Evolutionary conservation across 1,140 invertebrate species (phyloP).

Genomic region (Megathymus violae): DNA sequence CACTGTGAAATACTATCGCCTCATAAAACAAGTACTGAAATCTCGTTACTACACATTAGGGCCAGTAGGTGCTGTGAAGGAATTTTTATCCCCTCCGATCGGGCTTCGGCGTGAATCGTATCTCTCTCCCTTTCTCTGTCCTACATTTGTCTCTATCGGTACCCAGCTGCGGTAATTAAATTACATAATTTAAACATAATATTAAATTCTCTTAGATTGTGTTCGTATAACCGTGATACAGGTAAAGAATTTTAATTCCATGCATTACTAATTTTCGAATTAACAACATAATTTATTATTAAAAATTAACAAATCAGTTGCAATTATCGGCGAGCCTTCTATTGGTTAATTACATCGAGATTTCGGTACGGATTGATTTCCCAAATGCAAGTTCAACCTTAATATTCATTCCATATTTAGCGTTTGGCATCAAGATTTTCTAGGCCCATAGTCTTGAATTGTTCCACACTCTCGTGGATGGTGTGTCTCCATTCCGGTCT

Average conservation of each 20-base stretch:
- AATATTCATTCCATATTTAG: too few relatives aligned
- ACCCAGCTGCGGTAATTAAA: constrained; percentile 26
- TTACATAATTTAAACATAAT: too few relatives aligned
- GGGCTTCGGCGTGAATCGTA: constrained; percentile 10
- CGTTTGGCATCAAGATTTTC: too few relatives aligned
- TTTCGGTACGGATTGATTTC: too few relatives aligned
- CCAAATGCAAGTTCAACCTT: too few relatives aligned
- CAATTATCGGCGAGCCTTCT: too few relatives aligned
- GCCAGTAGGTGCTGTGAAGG: constrained; percentile 22
- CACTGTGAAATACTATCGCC: not conserved
- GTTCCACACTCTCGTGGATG: too few relatives aligned
- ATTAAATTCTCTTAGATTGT: constrained; percentile 11
- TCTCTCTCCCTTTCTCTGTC: constrained; percentile 13
- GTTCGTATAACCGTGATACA: not conserved
- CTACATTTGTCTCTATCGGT: constrained; percentile 10
- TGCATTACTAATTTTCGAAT: not conserved
- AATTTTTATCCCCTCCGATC: constrained; percentile 25
- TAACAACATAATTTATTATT: too few relatives aligned
- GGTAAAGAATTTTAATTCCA: not conserved
- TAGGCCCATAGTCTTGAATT: too few relatives aligned
- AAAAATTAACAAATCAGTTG: too few relatives aligned
- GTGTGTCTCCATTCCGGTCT: too few relatives aligned
- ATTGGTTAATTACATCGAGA: too few relatives aligned
- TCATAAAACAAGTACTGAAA: not conserved
- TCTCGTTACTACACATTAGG: constrained; percentile 22